phyloP scores from a whole-genome alignment of 1,140 invertebrate genomes.

The Augochlora pura region DNA sequence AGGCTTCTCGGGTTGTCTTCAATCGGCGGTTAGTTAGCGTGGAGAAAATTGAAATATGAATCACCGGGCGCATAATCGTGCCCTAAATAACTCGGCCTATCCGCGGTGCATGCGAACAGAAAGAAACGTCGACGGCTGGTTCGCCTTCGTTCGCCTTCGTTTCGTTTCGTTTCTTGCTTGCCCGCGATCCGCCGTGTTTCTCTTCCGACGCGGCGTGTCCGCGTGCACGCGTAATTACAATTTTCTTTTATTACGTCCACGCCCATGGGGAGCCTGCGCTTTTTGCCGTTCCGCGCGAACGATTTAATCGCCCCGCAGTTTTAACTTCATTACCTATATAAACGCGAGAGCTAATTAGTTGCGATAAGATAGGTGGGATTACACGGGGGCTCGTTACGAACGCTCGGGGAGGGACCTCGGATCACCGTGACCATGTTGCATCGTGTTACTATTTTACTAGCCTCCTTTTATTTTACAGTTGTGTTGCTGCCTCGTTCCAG shows the following conservation, averaged over 20 bases:
- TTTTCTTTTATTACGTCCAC: slow-evolving; percentile 14
- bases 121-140: slow-evolving; percentile 8
- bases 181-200: neutral
- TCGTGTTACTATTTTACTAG: neutral
- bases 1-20: slow-evolving; percentile 41
- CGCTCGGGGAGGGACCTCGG: neutral
- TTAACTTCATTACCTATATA: slow-evolving; percentile 11
- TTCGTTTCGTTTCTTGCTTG: slow-evolving; percentile 2
- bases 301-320: neutral
- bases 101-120: slow-evolving; percentile 3
- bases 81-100: slow-evolving; percentile 41
- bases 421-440: neutral
- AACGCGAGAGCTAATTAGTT: slow-evolving; percentile 22
- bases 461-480: neutral
- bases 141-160: too few relatives aligned
- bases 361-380: slow-evolving; percentile 3
- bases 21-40: slow-evolving; percentile 40
- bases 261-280: neutral
- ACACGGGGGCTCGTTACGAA: neutral
- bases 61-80: slow-evolving; percentile 53
- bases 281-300: neutral
- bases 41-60: slow-evolving; percentile 62
- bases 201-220: slow-evolving; percentile 11
- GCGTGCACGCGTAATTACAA: slow-evolving; percentile 3
- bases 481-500: neutral